Percentiles rank a stretch among this genome's conserved stretches.
Evolutionary conservation across 1,140 invertebrate species (phyloP).

Genomic region (Conus ventricosus): DNA sequence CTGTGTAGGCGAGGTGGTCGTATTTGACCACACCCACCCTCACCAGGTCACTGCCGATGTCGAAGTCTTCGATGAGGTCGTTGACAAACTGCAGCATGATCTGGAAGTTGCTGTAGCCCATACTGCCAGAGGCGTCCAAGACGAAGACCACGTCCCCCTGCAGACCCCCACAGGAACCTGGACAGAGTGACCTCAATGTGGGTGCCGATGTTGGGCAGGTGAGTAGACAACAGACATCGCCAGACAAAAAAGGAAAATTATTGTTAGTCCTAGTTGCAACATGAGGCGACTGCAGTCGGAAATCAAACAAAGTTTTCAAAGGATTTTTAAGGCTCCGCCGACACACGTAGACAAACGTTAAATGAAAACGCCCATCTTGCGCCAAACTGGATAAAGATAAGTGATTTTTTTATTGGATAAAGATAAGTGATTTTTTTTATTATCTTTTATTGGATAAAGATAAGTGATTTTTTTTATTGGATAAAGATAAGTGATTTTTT

Average conservation of each 20-base stretch:
- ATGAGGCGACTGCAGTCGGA: too few species aligned
- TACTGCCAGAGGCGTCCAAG: conserved; percentile 56
- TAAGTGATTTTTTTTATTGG: too few species aligned
- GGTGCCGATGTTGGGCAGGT: neutral
- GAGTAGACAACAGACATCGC: neutral
- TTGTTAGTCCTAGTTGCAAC: too few species aligned
- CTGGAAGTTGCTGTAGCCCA: conserved; percentile 50
- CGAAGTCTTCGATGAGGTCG: conserved; percentile 51
- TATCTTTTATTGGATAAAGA: too few species aligned
- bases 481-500: too few species aligned
- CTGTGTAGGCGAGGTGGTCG: conserved; percentile 21
- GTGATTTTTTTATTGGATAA: too few species aligned
- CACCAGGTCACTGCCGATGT: conserved; percentile 45
- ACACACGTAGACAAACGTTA: neutral
- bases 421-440: too few species aligned
- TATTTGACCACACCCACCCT: conserved; percentile 48
- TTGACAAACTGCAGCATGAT: conserved; percentile 54
- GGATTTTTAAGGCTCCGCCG: too few species aligned
- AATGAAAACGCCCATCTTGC: too few species aligned
- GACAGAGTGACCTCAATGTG: neutral
- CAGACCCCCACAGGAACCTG: conserved; percentile 17
- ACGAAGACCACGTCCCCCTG: conserved; percentile 59
- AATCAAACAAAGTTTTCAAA: too few species aligned
- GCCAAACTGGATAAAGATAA: too few species aligned
- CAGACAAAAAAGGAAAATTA: too few species aligned